Evolutionary conservation across 1,140 invertebrate genomes (phyloP), one percentile per base, ranked within the genome.

Genomic region (Drosophila yakuba): DNA sequence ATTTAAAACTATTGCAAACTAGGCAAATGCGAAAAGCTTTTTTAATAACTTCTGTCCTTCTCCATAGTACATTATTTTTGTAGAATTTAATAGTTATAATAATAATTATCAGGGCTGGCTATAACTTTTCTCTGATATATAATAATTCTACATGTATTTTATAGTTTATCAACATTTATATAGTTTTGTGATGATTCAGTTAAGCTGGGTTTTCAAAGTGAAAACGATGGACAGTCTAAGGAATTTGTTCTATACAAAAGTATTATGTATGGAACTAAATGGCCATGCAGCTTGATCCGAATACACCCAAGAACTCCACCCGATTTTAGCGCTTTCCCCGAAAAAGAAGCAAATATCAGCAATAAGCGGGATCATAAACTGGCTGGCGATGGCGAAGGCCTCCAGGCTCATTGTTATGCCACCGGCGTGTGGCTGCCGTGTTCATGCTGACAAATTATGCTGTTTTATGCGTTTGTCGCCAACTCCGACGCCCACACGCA

Each of bases 401-500:
- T 47, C 52, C 50, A n/a, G 51, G 61, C 66, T 88, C 84, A 88
- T 88, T 88, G 77, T 72, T 84, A 88, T 88, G 76, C 84, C 69
- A 61, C 12, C 62, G 73, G 76, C 54, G 80, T 88, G 47, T 45
- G 58, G 35, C 63, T 55, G 73, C 60, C 68, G 63, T 89, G 84
- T 64, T 88, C 80, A 77, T 77, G 80, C 77, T 88, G 84, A 88
- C 84, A 88, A 88, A 88, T 88, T 88, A 88, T 88, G 80, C 76
- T 89, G 76, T 83, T 88, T 88, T 88, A 88, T 88, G 84, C 80
- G 84, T 84, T 80, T 88, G 86, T 86, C 75, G 76, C 80, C 83
- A 74, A 44, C 44, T 47, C 69, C n/a, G 28, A 35, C 54, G 50
- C 56, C 61, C 43, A 39, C 43, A 52, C 36, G 17, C 17, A 3